phyloP scores from a whole-genome alignment of 2,888 invertebrate genomes.

The Dryocosmus kuriphilus region DNA sequence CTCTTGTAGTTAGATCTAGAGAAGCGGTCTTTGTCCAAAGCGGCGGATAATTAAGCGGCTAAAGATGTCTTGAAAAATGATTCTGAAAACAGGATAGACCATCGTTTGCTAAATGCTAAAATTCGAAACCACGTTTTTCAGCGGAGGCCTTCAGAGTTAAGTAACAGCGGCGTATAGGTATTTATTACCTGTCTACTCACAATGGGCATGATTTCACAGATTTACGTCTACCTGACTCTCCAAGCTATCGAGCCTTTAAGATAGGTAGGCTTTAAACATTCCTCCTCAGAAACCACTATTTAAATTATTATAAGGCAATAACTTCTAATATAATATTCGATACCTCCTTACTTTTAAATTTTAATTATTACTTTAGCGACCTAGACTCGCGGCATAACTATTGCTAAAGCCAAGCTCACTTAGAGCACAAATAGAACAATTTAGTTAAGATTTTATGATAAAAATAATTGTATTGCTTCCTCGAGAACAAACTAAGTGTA shows the following conservation, averaged over 20 bases:
- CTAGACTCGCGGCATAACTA: not conserved
- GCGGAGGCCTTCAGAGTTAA: conserved; percentile 48
- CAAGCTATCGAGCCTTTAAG: conserved; percentile 14
- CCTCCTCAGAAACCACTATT: conserved; percentile 36
- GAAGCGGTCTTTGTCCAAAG: conserved; percentile 6
- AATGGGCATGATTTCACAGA: conserved; percentile 59
- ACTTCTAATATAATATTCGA: conserved; percentile 27
- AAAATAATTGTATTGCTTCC: not conserved
- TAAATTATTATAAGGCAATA: conserved; percentile 32
- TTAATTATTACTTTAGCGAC: conserved; percentile 13
- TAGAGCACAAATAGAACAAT: not conserved
- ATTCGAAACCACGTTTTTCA: conserved; percentile 34
- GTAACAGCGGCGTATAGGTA: conserved; percentile 50
- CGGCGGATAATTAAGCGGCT: conserved; percentile 28
- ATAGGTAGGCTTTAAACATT: conserved; percentile 19
- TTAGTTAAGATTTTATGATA: not conserved
- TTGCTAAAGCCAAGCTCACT: not conserved
- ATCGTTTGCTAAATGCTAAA: conserved; percentile 42
- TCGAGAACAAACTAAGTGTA: not conserved
- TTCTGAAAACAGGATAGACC: conserved; percentile 43
- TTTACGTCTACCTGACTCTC: conserved; percentile 55
- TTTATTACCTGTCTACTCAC: conserved; percentile 60
- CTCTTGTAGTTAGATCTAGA: conserved; percentile 3
- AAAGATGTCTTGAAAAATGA: conserved; percentile 47
- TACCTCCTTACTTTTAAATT: conserved; percentile 9